Evolutionary conservation across 2,797 vertebrate genomes (phyloP).

Genomic region (Alosa sapidissima): DNA sequence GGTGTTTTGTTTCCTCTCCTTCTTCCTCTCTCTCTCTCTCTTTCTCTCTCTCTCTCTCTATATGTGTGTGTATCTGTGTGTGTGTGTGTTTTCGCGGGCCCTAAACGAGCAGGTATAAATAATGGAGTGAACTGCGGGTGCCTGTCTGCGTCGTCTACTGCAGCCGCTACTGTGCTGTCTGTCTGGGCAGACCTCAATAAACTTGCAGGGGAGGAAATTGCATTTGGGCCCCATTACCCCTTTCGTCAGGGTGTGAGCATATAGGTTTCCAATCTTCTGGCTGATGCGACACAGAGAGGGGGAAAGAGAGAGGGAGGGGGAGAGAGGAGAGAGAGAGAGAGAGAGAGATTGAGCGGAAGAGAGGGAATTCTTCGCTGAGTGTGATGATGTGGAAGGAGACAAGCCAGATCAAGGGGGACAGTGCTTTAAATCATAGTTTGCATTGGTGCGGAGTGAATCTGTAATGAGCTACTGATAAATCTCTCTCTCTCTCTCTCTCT

Average conservation of each 20-base stretch:
- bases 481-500: not conserved
- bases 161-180: not conserved
- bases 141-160: conserved; percentile 48
- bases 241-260: not conserved
- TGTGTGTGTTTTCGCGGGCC: conserved; percentile 39
- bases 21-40: not conserved
- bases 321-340: conserved; percentile 2
- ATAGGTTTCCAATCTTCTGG: conserved; percentile 28
- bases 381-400: not conserved
- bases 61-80: not conserved
- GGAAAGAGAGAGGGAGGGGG: not conserved
- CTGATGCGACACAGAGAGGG: not conserved
- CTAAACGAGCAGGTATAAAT: conserved; percentile 52
- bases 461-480: not conserved
- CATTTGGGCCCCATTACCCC: conserved; percentile 4
- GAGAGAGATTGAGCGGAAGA: not conserved
- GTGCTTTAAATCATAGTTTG: conserved; percentile 6
- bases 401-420: not conserved
- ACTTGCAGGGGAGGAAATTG: conserved; percentile 14
- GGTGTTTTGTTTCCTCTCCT: not conserved
- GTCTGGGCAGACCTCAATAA: not conserved
- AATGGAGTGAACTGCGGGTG: conserved; percentile 44
- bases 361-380: not conserved
- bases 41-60: too few species aligned
- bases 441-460: not conserved